Percentiles rank a stretch among this genome's conserved stretches.
Conservation (phyloP, 2,888 invertebrate species). For the Pheosia gnoma region DNA sequence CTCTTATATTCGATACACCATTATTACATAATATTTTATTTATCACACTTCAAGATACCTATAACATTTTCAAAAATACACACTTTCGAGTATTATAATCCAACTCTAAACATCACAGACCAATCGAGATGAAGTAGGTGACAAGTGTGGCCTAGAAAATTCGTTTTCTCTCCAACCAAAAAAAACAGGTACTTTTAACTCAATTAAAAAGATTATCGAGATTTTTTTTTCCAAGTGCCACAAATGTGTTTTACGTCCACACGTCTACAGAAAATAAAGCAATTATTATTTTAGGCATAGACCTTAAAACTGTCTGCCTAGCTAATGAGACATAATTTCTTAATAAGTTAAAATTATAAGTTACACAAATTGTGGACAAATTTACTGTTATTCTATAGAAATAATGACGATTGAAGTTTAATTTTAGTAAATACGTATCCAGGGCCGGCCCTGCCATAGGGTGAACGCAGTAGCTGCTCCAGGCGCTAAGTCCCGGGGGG, state of each 20-base stretch:
- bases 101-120: conserved; percentile 43
- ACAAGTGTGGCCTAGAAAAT: conserved; percentile 3
- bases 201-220: background rate
- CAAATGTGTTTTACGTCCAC: background rate
- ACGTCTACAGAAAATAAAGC: too few species aligned
- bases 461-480: too few species aligned
- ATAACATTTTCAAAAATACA: conserved; percentile 55
- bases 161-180: conserved; percentile 3
- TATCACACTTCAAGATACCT: conserved; percentile 36
- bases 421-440: background rate
- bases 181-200: conserved; percentile 7
- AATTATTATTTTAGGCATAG: too few species aligned
- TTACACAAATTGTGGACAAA: too few species aligned
- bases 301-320: too few species aligned
- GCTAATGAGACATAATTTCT: background rate
- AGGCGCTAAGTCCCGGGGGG: too few species aligned
- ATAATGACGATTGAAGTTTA: background rate
- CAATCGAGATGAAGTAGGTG: conserved; percentile 30
- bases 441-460: too few species aligned
- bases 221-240: background rate
- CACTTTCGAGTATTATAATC: conserved; percentile 45
- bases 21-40: conserved; percentile 23
- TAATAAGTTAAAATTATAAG: background rate
- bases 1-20: conserved; percentile 28
- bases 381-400: background rate